Conservation (phyloP, 2,888 invertebrate species). For the Dicycla oo region DNA sequence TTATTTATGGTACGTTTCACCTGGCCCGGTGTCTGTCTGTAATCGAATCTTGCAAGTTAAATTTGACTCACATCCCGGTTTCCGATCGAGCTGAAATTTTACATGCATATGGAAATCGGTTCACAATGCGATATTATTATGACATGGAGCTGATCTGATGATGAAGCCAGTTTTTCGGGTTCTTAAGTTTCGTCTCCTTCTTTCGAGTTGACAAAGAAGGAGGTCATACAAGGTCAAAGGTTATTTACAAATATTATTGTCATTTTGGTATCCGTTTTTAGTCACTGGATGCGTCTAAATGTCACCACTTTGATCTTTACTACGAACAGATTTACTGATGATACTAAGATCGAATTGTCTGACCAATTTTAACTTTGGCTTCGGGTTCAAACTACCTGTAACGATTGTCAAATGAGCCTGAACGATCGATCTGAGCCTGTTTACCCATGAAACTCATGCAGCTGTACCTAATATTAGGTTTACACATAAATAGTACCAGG, state of each 20-base stretch:
- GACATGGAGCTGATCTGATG: too few species aligned
- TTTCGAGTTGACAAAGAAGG: neutral
- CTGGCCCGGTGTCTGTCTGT: too few species aligned
- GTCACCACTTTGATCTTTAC: slow-evolving; percentile 10
- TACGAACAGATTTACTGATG: neutral
- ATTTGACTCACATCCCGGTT: too few species aligned
- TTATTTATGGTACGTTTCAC: too few species aligned
- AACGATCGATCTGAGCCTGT: slow-evolving; percentile 37
- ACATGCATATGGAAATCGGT: too few species aligned
- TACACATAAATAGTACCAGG: slow-evolving; percentile 48
- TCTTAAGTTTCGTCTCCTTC: neutral
- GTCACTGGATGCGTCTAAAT: neutral
- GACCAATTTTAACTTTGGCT: slow-evolving; percentile 12
- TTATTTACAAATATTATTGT: neutral
- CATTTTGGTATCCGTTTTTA: neutral
- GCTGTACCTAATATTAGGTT: slow-evolving; percentile 55
- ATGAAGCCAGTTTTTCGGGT: fast-evolving
- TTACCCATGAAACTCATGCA: slow-evolving; percentile 59
- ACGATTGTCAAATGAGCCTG: slow-evolving; percentile 41
- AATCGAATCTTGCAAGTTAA: too few species aligned
- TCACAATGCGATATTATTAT: too few species aligned
- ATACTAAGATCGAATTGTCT: neutral
- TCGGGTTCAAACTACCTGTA: slow-evolving; percentile 23
- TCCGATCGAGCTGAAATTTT: too few species aligned
- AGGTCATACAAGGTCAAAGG: neutral